Percentiles rank a stretch among this genome's conserved stretches.
phyloP scores from a whole-genome alignment of 2,113 vertebrate species.

The Catharus fuscescens region DNA sequence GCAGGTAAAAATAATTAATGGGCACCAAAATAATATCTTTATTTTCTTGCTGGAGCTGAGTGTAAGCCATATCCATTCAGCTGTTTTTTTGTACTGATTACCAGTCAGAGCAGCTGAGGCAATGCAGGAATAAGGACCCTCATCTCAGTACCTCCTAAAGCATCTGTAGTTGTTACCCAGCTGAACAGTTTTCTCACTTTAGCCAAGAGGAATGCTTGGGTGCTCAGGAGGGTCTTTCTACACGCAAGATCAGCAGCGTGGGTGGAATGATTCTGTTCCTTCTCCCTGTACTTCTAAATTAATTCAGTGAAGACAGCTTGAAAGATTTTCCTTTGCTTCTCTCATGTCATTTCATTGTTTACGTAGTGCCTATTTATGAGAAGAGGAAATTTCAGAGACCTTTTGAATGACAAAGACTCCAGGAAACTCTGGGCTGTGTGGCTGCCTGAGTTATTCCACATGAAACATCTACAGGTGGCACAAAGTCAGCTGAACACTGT shows the following conservation, averaged over 20 bases:
- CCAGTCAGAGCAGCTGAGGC: not conserved
- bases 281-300: not conserved
- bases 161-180: not conserved
- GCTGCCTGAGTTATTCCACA: not conserved
- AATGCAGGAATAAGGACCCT: not conserved
- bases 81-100: conserved; percentile 20
- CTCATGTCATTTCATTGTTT: not conserved
- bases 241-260: not conserved
- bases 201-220: not conserved
- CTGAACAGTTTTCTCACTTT: not conserved
- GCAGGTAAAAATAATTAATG: conserved; percentile 69
- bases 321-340: not conserved
- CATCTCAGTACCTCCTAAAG: not conserved
- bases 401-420: not conserved
- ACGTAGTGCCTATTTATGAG: not conserved
- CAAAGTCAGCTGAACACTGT: not conserved
- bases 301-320: not conserved
- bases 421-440: not conserved
- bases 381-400: not conserved
- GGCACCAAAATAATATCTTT: not conserved
- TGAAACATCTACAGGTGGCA: not conserved
- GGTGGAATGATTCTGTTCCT: not conserved
- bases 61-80: not conserved
- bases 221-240: not conserved
- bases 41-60: conserved; percentile 44